Evolutionary conservation across 2,888 invertebrate species (phyloP), one percentile per base, ranked within the genome.

Genomic region (Litoditis marina): DNA sequence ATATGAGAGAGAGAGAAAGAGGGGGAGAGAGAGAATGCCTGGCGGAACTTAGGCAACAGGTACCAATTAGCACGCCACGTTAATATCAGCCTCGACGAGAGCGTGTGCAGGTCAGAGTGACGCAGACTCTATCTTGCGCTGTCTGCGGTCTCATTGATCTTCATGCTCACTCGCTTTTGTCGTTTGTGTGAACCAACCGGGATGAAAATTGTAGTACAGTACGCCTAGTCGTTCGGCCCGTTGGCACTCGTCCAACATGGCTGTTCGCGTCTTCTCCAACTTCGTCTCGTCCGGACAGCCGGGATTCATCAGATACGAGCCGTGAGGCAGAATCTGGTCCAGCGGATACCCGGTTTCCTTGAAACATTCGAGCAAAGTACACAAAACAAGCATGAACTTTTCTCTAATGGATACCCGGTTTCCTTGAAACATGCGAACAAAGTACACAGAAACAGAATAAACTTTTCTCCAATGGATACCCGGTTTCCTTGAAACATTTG

Each of bases 271-370:
- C 66, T 77, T 79, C 47, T 74, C 65, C 56, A 85, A 74, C 7
- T 77, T 82, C 7, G 84, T 85, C 7, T 71, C 64, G 59, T 85
- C 82, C 2, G 85, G 83, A 3, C 85, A 83, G 5, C 85, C 86
- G 60, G 84, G 83, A 76, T 86, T 86, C 71, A 86, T 73, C 46
- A 86, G 75, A 68, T 86, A 86, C 0, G 85, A 85, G 1, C 85
- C 86, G 66, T 74, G 85, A 63, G 76, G 83, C 28, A 82, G 79
- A 76, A 76, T 83, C 31, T 76, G 68, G n/a, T 78, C 68, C 39
- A 77, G 54, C 22, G 76, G 68, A 47, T 74, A 78, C 0, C 56
- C 71, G 53, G 79, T 75, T 30, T 78, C 76, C 82, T 84, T 63
- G 25, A 58, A 50, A 44, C 19, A 8, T 16, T 49, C 11, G 13